These are phyloP conservation scores for Maccullochella peelii DNA, from an alignment of 2,113 vertebrate species.

Conservation along the genomic window DNA sequence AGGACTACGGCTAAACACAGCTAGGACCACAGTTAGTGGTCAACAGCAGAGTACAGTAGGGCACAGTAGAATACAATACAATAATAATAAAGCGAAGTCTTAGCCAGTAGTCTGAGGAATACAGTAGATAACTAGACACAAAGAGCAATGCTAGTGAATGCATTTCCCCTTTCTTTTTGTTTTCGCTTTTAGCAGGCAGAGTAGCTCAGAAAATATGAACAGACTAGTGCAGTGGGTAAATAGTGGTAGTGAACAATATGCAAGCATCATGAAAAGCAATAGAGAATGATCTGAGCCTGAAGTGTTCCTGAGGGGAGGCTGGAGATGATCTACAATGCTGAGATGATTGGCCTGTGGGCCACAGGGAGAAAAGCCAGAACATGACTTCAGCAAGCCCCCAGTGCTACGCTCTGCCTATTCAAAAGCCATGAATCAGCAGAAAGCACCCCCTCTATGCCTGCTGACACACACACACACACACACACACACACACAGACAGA, in stretches of 20 bases:
- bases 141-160: background rate
- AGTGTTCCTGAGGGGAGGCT: slow-evolving; percentile 34
- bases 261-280: slow-evolving; percentile 29
- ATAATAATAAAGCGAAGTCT: background rate
- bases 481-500: slow-evolving; percentile 39
- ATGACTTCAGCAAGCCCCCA: slow-evolving; percentile 50
- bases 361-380: slow-evolving; percentile 43
- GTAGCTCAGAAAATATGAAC: background rate
- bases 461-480: slow-evolving; percentile 44
- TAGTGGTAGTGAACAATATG: slow-evolving; percentile 17
- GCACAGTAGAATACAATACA: background rate
- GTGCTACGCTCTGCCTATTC: slow-evolving; percentile 37
- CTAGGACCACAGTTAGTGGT: background rate
- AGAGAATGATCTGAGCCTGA: slow-evolving; percentile 8
- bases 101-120: background rate
- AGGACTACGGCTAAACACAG: background rate
- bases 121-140: background rate
- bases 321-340: slow-evolving; percentile 23
- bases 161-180: background rate
- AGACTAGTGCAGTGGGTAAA: background rate
- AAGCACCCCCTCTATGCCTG: slow-evolving; percentile 21
- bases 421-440: slow-evolving; percentile 72
- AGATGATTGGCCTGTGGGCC: slow-evolving; percentile 53
- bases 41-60: background rate
- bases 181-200: background rate